Evolutionary conservation across 2,888 invertebrate species (phyloP).

Genomic region (Drosophila putrida): DNA sequence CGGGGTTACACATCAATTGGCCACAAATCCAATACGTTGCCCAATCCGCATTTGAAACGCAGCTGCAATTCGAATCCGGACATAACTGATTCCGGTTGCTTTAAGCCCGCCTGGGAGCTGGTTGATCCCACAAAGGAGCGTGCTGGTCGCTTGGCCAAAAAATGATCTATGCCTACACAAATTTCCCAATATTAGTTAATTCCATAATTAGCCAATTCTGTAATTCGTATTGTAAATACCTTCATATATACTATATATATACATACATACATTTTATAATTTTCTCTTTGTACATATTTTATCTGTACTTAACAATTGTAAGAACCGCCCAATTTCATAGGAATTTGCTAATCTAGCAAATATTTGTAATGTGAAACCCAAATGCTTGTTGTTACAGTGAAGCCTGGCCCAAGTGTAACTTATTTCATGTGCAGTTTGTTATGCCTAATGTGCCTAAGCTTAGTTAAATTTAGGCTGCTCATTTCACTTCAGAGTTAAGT

Average conservation of each 20-base stretch:
- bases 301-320: conserved; percentile 4
- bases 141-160: conserved; percentile 75
- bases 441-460: not conserved
- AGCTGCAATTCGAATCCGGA: not conserved
- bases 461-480: not conserved
- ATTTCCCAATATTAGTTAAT: conserved; percentile 6
- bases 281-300: not conserved
- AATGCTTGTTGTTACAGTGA: not conserved
- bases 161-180: conserved; percentile 28
- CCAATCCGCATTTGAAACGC: conserved; percentile 90
- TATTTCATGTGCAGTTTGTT: not conserved
- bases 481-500: not conserved
- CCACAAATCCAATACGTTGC: conserved; percentile 91
- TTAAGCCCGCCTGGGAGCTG: conserved; percentile 90
- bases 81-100: conserved; percentile 79
- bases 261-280: not conserved
- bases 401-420: not conserved
- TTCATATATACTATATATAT: conserved; percentile 1
- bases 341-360: not conserved
- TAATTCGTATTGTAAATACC: conserved; percentile 14
- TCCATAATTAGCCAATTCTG: conserved; percentile 10
- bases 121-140: conserved; percentile 79
- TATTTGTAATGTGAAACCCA: not conserved
- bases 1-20: conserved; percentile 96
- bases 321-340: not conserved